A percentile compares a stretch with the other conserved stretches of the same genome.
These are phyloP conservation scores for Dasypolia templi DNA, from an alignment of 2,888 invertebrate species.

Conservation along the genomic window DNA sequence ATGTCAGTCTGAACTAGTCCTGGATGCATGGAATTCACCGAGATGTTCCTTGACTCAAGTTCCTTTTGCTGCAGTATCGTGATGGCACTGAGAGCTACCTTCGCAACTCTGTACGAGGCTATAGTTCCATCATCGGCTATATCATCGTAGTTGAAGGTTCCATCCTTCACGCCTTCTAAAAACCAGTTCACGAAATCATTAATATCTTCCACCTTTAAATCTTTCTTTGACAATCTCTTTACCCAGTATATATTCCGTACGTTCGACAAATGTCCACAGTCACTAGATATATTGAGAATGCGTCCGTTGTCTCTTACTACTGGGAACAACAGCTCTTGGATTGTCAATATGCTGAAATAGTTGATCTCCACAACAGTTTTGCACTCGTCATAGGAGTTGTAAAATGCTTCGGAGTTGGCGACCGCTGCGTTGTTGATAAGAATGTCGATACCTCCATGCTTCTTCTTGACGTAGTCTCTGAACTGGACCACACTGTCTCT, in stretches of 20 bases:
- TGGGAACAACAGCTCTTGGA: conserved; percentile 93
- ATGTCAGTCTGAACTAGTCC: conserved; percentile 95
- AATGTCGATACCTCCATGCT: conserved; percentile 92
- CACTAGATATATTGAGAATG: conserved; percentile 94
- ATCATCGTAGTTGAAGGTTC: conserved; percentile 74
- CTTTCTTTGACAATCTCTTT: conserved; percentile 73
- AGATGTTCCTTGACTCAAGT: conserved; percentile 90
- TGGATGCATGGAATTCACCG: conserved; percentile 92
- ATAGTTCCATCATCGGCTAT: conserved; percentile 88
- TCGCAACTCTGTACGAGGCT: conserved; percentile 91
- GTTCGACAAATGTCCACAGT: conserved; percentile 91
- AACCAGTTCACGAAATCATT: conserved; percentile 91
- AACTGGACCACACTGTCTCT: conserved; percentile 90
- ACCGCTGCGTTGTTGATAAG: conserved; percentile 94
- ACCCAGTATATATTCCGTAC: conserved; percentile 87
- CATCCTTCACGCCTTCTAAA: conserved; percentile 83
- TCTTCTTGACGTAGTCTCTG: conserved; percentile 88
- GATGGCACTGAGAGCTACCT: conserved; percentile 93
- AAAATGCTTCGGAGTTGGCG: conserved; percentile 81
- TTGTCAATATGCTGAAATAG: conserved; percentile 91
- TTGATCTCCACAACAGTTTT: conserved; percentile 92
- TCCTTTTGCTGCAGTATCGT: conserved; percentile 92
- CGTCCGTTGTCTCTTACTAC: conserved; percentile 92
- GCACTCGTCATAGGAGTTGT: conserved; percentile 79
- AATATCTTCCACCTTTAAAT: conserved; percentile 76